Conservation (phyloP, 2,888 invertebrate species). For the Drosophila meridiana region DNA sequence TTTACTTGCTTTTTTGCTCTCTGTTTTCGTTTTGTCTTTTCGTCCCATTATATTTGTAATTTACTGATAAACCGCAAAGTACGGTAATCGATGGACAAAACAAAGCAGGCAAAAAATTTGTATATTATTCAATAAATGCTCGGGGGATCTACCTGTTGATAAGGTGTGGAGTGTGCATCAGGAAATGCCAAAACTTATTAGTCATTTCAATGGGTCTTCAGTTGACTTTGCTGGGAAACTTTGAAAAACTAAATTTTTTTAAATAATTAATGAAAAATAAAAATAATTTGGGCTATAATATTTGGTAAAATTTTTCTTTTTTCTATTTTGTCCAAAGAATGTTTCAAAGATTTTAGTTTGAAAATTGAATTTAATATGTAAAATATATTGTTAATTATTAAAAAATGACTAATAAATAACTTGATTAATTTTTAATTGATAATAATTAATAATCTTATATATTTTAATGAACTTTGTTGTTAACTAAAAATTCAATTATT, state of each 20-base stretch:
- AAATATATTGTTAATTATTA: no score
- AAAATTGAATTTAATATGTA: no score
- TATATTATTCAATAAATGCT: neutral
- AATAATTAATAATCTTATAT: no score
- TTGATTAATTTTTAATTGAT: no score
- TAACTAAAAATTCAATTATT: no score
- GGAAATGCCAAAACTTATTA: conserved; percentile 58
- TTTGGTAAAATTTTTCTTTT: neutral
- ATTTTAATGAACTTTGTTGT: no score
- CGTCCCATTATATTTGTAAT: conserved; percentile 44
- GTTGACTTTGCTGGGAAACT: neutral
- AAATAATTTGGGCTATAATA: neutral
- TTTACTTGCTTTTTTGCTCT: conserved; percentile 29
- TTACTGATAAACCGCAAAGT: conserved; percentile 51
- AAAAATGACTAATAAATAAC: no score
- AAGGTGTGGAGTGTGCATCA: conserved; percentile 7
- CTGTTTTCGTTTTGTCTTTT: conserved; percentile 21
- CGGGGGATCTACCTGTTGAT: conserved; percentile 49
- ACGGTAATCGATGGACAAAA: conserved; percentile 59
- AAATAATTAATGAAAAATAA: neutral
- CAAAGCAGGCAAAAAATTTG: conserved; percentile 1
- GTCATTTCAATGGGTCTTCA: conserved; percentile 34
- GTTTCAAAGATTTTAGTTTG: no score
- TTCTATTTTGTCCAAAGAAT: no score
- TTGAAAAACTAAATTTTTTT: neutral